A percentile compares a stretch with the other conserved stretches of the same genome.
Conservation (phyloP, 64 coral and sea anemone species). For the Exaiptasia diaphana region DNA sequence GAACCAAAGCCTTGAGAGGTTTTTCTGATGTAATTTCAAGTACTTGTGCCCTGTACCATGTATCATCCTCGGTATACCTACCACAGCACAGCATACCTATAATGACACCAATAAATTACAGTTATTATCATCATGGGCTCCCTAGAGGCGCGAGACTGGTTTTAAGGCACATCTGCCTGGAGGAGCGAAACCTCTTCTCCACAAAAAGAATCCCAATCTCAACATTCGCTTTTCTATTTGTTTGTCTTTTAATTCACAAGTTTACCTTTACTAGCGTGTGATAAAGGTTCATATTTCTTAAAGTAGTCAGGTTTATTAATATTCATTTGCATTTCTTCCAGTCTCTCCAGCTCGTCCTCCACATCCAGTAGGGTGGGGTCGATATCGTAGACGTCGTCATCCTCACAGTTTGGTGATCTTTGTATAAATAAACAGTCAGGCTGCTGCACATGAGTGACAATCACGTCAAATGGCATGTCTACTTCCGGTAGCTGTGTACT, state of each 20-base stretch:
- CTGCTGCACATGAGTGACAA: slow-evolving; percentile 74
- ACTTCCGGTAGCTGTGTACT: slow-evolving; percentile 58
- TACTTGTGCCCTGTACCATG: slow-evolving; percentile 83
- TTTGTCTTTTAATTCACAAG: neutral
- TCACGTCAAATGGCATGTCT: slow-evolving; percentile 74
- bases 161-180: too few relatives aligned
- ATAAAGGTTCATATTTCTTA: slow-evolving; percentile 50
- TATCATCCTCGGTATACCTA: slow-evolving; percentile 68
- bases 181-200: too few relatives aligned
- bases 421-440: slow-evolving; percentile 79
- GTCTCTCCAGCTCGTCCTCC: slow-evolving; percentile 31
- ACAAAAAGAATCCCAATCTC: neutral
- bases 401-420: slow-evolving; percentile 46
- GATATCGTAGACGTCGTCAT: slow-evolving; percentile 40
- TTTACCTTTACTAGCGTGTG: slow-evolving; percentile 34
- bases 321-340: slow-evolving; percentile 57
- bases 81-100: slow-evolving; percentile 85
- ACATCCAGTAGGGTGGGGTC: slow-evolving; percentile 66
- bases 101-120: neutral
- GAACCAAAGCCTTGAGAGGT: slow-evolving; percentile 46
- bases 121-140: too few relatives aligned
- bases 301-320: slow-evolving; percentile 73
- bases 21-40: slow-evolving; percentile 44
- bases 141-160: too few relatives aligned
- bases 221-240: neutral